Conservation (phyloP, 2,113 vertebrate species). For the Orcinus orca region DNA sequence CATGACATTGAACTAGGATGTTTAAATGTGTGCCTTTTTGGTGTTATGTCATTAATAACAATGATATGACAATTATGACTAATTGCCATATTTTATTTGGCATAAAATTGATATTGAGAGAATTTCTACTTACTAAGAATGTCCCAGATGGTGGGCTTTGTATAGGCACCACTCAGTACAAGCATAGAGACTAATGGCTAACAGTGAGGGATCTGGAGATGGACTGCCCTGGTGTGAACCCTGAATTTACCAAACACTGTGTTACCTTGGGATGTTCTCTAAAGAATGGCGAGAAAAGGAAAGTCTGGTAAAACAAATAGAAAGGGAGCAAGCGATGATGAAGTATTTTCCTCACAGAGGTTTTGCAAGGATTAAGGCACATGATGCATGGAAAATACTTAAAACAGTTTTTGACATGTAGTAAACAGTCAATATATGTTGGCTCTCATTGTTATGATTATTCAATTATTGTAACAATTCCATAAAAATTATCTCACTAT, state of each 20-base stretch:
- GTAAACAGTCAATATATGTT: neutral
- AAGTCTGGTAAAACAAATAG: neutral
- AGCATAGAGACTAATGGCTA: neutral
- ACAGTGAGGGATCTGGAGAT: neutral
- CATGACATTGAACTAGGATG: neutral
- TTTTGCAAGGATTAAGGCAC: neutral
- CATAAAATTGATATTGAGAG: neutral
- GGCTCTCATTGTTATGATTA: neutral
- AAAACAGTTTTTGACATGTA: fast-evolving
- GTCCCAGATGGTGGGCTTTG: neutral
- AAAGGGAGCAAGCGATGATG: neutral
- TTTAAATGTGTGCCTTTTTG: neutral
- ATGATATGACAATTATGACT: neutral
- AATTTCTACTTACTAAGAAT: neutral
- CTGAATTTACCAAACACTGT: neutral
- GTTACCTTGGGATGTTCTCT: neutral
- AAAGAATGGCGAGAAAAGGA: neutral
- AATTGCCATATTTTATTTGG: neutral
- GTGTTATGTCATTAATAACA: neutral
- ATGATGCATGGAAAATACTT: neutral
- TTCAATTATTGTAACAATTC: neutral
- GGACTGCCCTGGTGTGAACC: neutral
- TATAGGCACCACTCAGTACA: too few relatives aligned
- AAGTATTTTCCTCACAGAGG: neutral
- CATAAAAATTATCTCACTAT: neutral